Base-by-base conservation (phyloP, 2,888 invertebrate species). In the Ceraclea dissimilis region DNA sequence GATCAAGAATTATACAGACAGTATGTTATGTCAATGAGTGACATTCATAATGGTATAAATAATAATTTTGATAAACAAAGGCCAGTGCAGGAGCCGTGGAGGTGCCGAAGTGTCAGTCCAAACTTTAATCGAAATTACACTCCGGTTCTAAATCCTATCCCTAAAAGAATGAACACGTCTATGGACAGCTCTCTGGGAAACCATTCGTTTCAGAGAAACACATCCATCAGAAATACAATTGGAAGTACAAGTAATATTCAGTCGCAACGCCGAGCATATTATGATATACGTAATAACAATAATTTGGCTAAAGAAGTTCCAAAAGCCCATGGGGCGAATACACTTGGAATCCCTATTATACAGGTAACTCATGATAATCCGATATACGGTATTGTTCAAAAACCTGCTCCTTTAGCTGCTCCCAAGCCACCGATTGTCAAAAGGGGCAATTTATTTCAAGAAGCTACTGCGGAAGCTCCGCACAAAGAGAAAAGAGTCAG, bases 1-100 rank as follows among this genome's bases (percentile, higher is more conserved):
- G 84, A 85, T 64, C 73, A 77, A 58, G 77, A 76, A 63, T 68
- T 73, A 39, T 64, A 73, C 18, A 66, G 68, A 34, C 74, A 76
- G 43, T 52, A 19, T n/a, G 33, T 13, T 10, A n/a, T 50, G 1
- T 18, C 34, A 17, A 49, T 39, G 11, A 39, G 21, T 21, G n/a
- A 52, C 19, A 46, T 22, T 16, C 19, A 20, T 19, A 1, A 31
- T 19, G 33, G 22, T 2, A 26, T 31, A 20, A 39, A 21, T 52
- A 43, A 19, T 21, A 33, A 49, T 20, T 13, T n/a, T 43, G 47
- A 33, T 6, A 31, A 19, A 19, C 44, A 39, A 8, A n/a, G n/a
- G n/a, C n/a, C n/a, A n/a, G n/a, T n/a, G n/a, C n/a, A n/a, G n/a
- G n/a, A 43, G n/a, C 62, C 58, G 10, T 67, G 71, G 34, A 67